A percentile compares a stretch with the other conserved stretches of the same genome.
These are phyloP conservation scores for Caloenas nicobarica DNA, from an alignment of 2,113 vertebrate genomes.

Conservation along the genomic window DNA sequence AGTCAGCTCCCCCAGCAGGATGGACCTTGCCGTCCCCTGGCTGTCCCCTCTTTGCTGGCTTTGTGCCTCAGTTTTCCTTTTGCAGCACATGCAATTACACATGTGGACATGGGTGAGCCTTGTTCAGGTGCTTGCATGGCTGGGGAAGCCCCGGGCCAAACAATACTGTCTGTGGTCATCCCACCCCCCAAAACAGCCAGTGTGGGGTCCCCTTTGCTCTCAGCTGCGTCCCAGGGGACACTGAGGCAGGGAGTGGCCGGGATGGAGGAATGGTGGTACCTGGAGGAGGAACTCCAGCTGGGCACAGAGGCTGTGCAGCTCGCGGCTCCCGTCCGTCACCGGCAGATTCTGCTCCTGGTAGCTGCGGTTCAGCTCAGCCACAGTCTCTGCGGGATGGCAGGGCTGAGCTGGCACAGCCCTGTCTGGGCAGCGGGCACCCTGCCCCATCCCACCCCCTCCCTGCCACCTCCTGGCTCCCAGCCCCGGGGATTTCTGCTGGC, in stretches of 20 bases:
- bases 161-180: accelerated
- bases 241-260: not conserved
- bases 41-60: not conserved
- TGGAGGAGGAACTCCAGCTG: constrained; percentile 79
- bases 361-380: constrained; percentile 46
- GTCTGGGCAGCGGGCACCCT: not conserved
- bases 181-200: accelerated
- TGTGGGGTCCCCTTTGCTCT: not conserved
- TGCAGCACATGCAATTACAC: not conserved
- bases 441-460: not conserved
- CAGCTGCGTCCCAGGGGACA: not conserved
- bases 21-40: accelerated
- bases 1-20: not conserved
- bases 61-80: not conserved
- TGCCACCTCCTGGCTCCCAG: not conserved
- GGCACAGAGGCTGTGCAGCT: constrained; percentile 76
- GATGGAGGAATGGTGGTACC: not conserved
- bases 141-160: not conserved
- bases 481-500: not conserved
- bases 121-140: accelerated
- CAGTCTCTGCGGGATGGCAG: constrained; percentile 10
- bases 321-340: constrained; percentile 68
- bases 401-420: not conserved
- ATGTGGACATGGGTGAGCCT: accelerated
- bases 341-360: constrained; percentile 41